A percentile compares a stretch with the other conserved stretches of the same genome.
Evolutionary conservation across 2,113 vertebrate species (phyloP).

Genomic region (Blennius ocellaris): DNA sequence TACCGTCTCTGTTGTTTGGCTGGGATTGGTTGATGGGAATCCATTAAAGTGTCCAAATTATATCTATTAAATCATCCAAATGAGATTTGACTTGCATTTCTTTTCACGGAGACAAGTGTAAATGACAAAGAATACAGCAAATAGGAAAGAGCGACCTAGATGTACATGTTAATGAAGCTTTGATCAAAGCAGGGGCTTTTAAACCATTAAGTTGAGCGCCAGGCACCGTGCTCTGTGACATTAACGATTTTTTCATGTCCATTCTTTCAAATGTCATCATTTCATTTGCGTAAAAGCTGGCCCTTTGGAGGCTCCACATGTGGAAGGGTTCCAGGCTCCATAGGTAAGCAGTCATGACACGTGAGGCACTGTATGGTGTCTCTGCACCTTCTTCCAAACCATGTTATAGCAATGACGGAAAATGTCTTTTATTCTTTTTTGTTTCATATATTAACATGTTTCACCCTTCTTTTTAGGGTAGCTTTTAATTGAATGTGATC

Average conservation of each 20-base stretch:
- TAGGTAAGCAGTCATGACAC: constrained; percentile 40
- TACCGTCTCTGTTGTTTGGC: constrained; percentile 23
- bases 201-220: constrained; percentile 53
- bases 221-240: constrained; percentile 37
- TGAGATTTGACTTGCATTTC: constrained; percentile 48
- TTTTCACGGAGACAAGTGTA: constrained; percentile 47
- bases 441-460: no score
- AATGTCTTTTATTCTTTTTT: no score
- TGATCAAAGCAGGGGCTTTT: constrained; percentile 59
- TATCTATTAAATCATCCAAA: constrained; percentile 39
- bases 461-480: no score
- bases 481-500: no score
- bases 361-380: not conserved
- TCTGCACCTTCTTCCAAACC: no score
- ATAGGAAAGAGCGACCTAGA: constrained; percentile 47
- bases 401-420: no score
- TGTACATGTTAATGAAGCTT: constrained; percentile 41
- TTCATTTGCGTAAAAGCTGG: constrained; percentile 59
- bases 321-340: constrained; percentile 38
- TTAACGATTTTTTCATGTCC: constrained; percentile 66
- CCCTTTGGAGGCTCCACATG: constrained; percentile 54
- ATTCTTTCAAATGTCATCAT: constrained; percentile 55
- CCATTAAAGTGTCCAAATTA: constrained; percentile 62
- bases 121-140: constrained; percentile 51
- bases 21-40: constrained; percentile 59